A percentile compares a stretch with the other conserved stretches of the same genome.
These are phyloP conservation scores for Xestobium rufovillosum DNA, from an alignment of 2,888 invertebrate species.

Conservation along the genomic window DNA sequence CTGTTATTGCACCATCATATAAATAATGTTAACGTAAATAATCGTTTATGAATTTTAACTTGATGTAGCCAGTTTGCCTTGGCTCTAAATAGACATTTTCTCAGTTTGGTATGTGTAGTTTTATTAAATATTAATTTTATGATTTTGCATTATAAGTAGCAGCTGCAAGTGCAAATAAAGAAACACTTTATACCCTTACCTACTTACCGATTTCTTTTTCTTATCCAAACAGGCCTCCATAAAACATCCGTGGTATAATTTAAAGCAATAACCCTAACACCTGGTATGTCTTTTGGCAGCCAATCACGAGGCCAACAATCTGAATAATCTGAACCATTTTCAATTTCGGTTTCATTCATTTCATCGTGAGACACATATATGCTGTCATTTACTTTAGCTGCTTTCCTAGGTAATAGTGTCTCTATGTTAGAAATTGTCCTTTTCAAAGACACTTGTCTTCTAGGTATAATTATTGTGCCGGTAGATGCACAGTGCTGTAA, in stretches of 20 bases:
- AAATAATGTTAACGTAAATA: too few species aligned
- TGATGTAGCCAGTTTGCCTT: too few species aligned
- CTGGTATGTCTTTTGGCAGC: constrained; percentile 70
- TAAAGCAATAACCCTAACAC: constrained; percentile 68
- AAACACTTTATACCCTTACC: too few species aligned
- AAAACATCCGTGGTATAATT: constrained; percentile 76
- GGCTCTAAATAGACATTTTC: too few species aligned
- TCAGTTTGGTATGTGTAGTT: too few species aligned
- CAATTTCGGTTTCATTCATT: constrained; percentile 19
- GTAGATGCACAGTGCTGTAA: constrained; percentile 31
- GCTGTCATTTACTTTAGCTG: constrained; percentile 25
- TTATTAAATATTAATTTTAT: too few species aligned
- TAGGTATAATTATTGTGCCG: constrained; percentile 29
- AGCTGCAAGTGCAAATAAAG: too few species aligned
- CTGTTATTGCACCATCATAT: too few species aligned
- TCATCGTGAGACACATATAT: constrained; percentile 20
- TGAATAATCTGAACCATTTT: constrained; percentile 42
- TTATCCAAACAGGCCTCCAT: constrained; percentile 70
- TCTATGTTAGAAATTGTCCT: constrained; percentile 30
- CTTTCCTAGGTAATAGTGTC: constrained; percentile 29
- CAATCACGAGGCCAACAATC: constrained; percentile 83
- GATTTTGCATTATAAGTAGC: too few species aligned
- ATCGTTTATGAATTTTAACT: too few species aligned
- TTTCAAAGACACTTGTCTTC: constrained; percentile 27
- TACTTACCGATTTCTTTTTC: constrained; percentile 54